A percentile compares a stretch with the other conserved stretches of the same genome.
Evolutionary conservation across 2,113 vertebrate genomes (phyloP).

Genomic region (Panthera tigris): DNA sequence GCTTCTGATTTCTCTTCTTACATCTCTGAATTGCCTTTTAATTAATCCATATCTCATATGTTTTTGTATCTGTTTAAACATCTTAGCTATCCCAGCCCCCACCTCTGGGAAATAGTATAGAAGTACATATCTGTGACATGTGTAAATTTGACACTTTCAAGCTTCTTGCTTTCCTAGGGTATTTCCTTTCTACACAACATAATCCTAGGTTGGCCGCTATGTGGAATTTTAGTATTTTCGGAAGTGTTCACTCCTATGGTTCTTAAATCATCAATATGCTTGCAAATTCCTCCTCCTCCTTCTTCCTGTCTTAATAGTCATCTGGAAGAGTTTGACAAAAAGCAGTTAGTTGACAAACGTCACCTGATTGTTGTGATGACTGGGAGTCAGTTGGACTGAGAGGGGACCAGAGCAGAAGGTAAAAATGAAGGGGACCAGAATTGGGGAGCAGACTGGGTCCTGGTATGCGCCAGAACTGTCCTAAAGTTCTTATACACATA

Average conservation of each 20-base stretch:
- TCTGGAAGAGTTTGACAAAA: not conserved
- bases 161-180: not conserved
- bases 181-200: not conserved
- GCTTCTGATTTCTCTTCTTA: not conserved
- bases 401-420: not conserved
- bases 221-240: not conserved
- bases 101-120: not conserved
- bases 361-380: not conserved
- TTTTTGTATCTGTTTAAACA: not conserved
- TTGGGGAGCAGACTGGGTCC: not conserved
- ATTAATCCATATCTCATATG: not conserved
- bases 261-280: not conserved
- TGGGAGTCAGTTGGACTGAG: not conserved
- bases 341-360: not conserved
- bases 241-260: rapidly evolving
- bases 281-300: not conserved
- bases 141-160: not conserved
- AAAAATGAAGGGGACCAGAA: not conserved
- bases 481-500: not conserved
- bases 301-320: not conserved
- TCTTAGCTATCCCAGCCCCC: not conserved
- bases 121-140: not conserved
- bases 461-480: not conserved
- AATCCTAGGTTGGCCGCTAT: rapidly evolving
- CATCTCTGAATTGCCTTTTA: not conserved